Evolutionary conservation across 1,140 invertebrate genomes (phyloP).

Genomic region (Drosophila sturtevanti): DNA sequence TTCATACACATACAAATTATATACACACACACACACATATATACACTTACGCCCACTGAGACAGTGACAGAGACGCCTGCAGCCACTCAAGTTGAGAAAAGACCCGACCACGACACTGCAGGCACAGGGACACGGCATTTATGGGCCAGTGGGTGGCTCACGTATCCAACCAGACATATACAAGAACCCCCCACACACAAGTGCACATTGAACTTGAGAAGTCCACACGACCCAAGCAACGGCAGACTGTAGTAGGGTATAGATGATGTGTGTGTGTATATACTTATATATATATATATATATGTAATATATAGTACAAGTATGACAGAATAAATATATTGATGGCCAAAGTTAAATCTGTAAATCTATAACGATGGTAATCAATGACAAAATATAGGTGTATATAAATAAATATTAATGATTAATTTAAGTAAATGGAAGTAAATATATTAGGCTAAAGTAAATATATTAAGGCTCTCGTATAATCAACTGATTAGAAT

Average conservation of each 20-base stretch:
- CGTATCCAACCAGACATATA: conserved; percentile 22
- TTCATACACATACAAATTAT: conserved; percentile 30
- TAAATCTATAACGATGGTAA: not conserved
- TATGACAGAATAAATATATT: conserved; percentile 4
- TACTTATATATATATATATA: too few species aligned
- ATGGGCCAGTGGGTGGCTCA: conserved; percentile 58
- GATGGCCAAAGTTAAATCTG: not conserved
- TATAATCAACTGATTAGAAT: not conserved
- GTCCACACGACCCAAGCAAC: conserved; percentile 1
- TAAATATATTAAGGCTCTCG: too few species aligned
- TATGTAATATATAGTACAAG: not conserved
- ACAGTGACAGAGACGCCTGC: conserved; percentile 39
- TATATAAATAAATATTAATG: not conserved
- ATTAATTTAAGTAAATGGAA: too few species aligned
- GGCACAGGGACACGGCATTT: conserved; percentile 33
- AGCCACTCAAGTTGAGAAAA: conserved; percentile 43
- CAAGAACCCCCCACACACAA: conserved; percentile 20
- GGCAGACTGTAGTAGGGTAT: not conserved
- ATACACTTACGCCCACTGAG: conserved; percentile 31
- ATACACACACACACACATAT: conserved; percentile 24
- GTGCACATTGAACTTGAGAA: conserved; percentile 75
- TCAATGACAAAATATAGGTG: not conserved
- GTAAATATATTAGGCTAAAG: not conserved
- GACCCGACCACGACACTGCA: conserved; percentile 19
- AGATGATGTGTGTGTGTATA: too few species aligned